Evolutionary conservation across 2,113 vertebrate genomes (phyloP), one percentile per base, ranked within the genome.

Genomic region (Orthonyx spaldingii): DNA sequence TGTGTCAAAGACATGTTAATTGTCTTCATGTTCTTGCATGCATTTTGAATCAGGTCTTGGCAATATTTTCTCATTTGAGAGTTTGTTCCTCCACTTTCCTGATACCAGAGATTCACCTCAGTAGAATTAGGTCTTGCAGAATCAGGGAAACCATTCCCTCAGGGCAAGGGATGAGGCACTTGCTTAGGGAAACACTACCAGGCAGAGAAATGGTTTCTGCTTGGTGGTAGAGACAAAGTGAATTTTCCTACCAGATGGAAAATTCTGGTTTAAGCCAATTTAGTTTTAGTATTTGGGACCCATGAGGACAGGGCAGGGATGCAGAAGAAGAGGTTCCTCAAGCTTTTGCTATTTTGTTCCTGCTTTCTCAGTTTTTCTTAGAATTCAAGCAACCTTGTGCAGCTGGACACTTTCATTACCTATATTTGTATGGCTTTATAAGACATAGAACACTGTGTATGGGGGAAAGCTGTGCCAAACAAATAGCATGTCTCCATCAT

Each of bases 31-130:
- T 91, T 86, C 81, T 69, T 33, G 61, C 80, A 70, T 5, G 63
- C 47, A 89, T 94, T 96, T 85, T 72, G 91, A 88, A 95, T 80
- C 84, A 86, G 23, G 3, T 32, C 82, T 89, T 80, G 76, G 82
- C 32, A 79, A 83, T 90, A 69, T 87, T 83, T 94, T 78, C 85
- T 80, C 78, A 71, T 74, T 35, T 4, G 55, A 32, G 59, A 59
- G n/a, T 60, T 81, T 81, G 15, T 41, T 57, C 32, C n/a, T 96
- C 21, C 53, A 22, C 33, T 68, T 84, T 66, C 7, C 37, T 79
- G 16, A 35, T 60, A 26, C 63, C n/a, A 72, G 60, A 82, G 32
- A 59, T 81, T 86, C 55, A 80, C 32, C 23, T 41, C 27, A 13
- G 4, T 42, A n/a, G 37, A 87, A 68, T 18, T 32, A 52, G 35